Conservation (phyloP, 2,888 invertebrate genomes). For the Emmelina monodactyla region DNA sequence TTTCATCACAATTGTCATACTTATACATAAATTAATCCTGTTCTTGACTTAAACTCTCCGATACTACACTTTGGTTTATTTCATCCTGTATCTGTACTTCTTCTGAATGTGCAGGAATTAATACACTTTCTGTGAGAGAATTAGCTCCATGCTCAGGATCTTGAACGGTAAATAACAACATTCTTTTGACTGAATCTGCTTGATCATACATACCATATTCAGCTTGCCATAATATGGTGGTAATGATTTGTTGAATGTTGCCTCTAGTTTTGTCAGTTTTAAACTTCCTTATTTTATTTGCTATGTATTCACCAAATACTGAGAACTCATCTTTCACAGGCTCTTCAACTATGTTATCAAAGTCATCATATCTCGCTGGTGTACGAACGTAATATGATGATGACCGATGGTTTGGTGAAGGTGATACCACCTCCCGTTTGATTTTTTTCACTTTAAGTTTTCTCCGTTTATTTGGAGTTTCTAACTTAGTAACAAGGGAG, state of each 20-base stretch:
- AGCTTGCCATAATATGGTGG: conserved; percentile 54
- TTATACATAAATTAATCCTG: no score
- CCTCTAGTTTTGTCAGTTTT: conserved; percentile 35
- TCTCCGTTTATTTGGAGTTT: conserved; percentile 34
- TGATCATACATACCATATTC: conserved; percentile 50
- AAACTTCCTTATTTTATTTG: conserved; percentile 48
- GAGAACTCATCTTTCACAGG: conserved; percentile 39
- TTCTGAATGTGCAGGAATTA: neutral
- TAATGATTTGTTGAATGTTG: conserved; percentile 50
- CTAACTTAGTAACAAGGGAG: conserved; percentile 35
- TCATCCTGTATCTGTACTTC: neutral
- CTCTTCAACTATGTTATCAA: conserved; percentile 24
- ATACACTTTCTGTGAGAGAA: neutral
- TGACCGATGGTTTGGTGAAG: conserved; percentile 21
- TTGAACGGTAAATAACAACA: conserved; percentile 35
- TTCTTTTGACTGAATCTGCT: conserved; percentile 43
- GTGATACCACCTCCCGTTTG: conserved; percentile 41
- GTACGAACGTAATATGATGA: conserved; percentile 14
- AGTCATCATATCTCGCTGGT: conserved; percentile 11
- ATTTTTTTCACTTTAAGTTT: conserved; percentile 36
- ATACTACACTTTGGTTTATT: conserved; percentile 4
- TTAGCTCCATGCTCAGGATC: conserved; percentile 18
- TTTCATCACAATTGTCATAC: no score
- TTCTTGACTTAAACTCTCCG: no score
- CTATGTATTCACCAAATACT: conserved; percentile 52